Evolutionary conservation across 2,113 vertebrate species (phyloP).

Genomic region (Dascyllus trimaculatus): DNA sequence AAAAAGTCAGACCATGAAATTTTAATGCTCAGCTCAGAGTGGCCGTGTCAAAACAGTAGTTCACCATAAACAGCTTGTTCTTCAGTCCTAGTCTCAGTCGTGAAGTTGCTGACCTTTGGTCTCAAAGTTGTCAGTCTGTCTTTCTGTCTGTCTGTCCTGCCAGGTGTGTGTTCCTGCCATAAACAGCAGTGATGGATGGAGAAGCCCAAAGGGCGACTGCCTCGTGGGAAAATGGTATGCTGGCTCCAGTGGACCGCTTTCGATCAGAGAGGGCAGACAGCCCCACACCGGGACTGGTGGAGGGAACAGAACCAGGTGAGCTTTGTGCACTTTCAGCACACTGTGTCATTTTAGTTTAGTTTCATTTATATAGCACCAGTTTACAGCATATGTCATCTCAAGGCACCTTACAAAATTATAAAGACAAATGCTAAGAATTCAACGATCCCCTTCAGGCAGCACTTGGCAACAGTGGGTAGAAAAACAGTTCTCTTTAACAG

Average conservation of each 20-base stretch:
- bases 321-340: neutral
- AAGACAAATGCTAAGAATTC: no score
- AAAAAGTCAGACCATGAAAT: constrained; percentile 2
- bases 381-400: no score
- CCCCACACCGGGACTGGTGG: constrained; percentile 92
- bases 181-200: constrained; percentile 86
- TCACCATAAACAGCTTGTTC: neutral
- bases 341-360: no score
- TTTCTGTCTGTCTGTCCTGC: constrained; percentile 9
- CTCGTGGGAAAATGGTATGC: constrained; percentile 85
- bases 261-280: constrained; percentile 90
- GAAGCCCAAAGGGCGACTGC: constrained; percentile 85
- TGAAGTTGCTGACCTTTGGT: constrained; percentile 42
- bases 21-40: neutral
- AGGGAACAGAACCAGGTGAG: constrained; percentile 95
- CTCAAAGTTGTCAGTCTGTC: neutral
- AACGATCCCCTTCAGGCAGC: no score
- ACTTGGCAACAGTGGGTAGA: no score
- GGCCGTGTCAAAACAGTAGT: neutral
- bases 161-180: constrained; percentile 48
- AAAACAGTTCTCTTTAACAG: no score
- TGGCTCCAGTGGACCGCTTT: constrained; percentile 85
- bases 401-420: no score
- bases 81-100: neutral
- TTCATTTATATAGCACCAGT: no score